Conservation (phyloP, 2,113 vertebrate genomes). For the Archilochus colubris region DNA sequence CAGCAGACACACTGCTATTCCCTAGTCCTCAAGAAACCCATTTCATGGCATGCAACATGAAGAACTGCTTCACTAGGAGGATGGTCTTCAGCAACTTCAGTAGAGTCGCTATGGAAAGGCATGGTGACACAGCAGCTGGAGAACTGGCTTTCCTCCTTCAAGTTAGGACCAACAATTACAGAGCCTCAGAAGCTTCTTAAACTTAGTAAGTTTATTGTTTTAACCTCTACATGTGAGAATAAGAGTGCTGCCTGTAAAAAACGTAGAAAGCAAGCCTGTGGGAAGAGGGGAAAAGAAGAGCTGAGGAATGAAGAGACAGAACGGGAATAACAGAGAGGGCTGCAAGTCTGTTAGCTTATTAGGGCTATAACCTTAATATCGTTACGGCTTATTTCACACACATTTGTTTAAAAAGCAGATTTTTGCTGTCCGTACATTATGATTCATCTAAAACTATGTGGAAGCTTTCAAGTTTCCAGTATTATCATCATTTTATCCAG, state of each 20-base stretch:
- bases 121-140: neutral
- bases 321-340: neutral
- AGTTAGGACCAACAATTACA: neutral
- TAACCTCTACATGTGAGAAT: neutral
- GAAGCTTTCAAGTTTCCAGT: conserved; percentile 1
- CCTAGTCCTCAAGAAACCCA: conserved; percentile 28
- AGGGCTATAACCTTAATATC: neutral
- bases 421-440: neutral
- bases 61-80: neutral
- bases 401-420: accelerated
- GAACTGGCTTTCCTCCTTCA: neutral
- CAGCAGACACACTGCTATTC: conserved; percentile 12
- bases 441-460: neutral
- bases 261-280: neutral
- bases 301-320: neutral
- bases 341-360: neutral
- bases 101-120: neutral
- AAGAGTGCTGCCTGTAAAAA: neutral
- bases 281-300: neutral
- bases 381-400: neutral
- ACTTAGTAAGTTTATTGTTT: neutral
- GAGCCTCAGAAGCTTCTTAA: neutral
- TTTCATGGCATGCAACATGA: neutral
- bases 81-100: neutral
- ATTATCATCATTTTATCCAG: neutral